These are phyloP conservation scores for Drosophila mayri DNA, from an alignment of 1,140 invertebrate genomes.

Conservation along the genomic window DNA sequence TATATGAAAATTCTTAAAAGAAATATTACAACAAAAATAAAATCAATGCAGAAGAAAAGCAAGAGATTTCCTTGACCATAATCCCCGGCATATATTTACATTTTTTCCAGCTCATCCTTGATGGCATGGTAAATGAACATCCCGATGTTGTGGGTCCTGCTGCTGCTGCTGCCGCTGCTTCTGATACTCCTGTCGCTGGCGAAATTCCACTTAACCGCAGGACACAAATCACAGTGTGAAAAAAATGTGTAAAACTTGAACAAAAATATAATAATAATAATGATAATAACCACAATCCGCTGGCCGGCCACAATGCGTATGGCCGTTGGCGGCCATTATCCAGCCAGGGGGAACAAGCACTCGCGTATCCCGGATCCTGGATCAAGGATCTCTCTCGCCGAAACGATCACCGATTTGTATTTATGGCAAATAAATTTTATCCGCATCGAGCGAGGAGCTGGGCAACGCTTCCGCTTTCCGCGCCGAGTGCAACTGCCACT, in stretches of 20 bases:
- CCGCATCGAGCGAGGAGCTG: conserved; percentile 45
- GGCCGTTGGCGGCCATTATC: conserved; percentile 34
- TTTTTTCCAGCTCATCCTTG: conserved; percentile 70
- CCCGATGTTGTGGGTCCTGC: conserved; percentile 20
- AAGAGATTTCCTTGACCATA: neutral
- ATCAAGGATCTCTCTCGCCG: conserved; percentile 10
- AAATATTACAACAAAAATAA: neutral
- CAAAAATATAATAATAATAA: conserved; percentile 23
- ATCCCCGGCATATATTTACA: conserved; percentile 60
- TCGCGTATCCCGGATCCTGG: neutral
- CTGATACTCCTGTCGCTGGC: conserved; percentile 3
- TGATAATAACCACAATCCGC: conserved; percentile 24
- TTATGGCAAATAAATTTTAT: conserved; percentile 7
- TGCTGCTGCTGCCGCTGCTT: conserved; percentile 1
- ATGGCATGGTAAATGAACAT: conserved; percentile 70
- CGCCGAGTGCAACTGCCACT: conserved; percentile 76
- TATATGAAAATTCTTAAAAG: neutral
- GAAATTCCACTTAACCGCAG: conserved; percentile 19
- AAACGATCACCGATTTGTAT: conserved; percentile 3
- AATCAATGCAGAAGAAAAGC: conserved; percentile 16
- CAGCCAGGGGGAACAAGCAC: conserved; percentile 14
- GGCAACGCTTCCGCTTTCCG: conserved; percentile 75
- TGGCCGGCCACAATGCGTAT: conserved; percentile 47
- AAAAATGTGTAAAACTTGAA: conserved; percentile 49
- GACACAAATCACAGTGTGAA: conserved; percentile 40